These are phyloP conservation scores for Sesia apiformis DNA, from an alignment of 2,888 invertebrate species.

Conservation along the genomic window DNA sequence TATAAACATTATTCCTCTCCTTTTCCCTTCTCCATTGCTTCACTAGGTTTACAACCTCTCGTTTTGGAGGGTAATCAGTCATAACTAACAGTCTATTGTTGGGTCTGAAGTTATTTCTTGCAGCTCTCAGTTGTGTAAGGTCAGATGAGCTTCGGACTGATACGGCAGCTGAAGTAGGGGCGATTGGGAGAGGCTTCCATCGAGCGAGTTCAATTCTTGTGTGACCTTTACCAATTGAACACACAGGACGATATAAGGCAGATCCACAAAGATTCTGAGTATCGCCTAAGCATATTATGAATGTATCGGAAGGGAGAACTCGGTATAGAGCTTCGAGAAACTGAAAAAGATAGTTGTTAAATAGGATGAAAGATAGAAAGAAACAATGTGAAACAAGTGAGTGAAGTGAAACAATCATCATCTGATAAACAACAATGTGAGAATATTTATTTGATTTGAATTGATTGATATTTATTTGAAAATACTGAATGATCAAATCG, in stretches of 20 bases:
- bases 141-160: constrained; percentile 22
- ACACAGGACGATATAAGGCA: constrained; percentile 17
- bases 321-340: constrained; percentile 17
- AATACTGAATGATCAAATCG: too few species aligned
- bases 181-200: constrained; percentile 19
- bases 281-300: constrained; percentile 20
- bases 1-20: constrained; percentile 21
- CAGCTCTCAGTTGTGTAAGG: constrained; percentile 14
- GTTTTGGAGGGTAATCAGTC: constrained; percentile 22
- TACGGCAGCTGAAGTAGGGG: constrained; percentile 16
- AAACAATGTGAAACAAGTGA: not conserved
- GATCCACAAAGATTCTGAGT: constrained; percentile 11
- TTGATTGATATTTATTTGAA: too few species aligned
- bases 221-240: constrained; percentile 13
- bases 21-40: constrained; percentile 24
- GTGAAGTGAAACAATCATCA: not conserved
- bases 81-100: constrained; percentile 24
- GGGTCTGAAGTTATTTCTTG: constrained; percentile 15
- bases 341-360: constrained; percentile 12
- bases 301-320: constrained; percentile 17
- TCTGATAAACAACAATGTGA: not conserved
- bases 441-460: not conserved
- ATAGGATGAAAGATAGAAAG: not conserved
- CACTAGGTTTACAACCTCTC: constrained; percentile 23
- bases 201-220: constrained; percentile 16